Evolutionary conservation across 2,797 vertebrate species (phyloP), one percentile per base, ranked within the genome.

Genomic region (Cyprinella venusta): DNA sequence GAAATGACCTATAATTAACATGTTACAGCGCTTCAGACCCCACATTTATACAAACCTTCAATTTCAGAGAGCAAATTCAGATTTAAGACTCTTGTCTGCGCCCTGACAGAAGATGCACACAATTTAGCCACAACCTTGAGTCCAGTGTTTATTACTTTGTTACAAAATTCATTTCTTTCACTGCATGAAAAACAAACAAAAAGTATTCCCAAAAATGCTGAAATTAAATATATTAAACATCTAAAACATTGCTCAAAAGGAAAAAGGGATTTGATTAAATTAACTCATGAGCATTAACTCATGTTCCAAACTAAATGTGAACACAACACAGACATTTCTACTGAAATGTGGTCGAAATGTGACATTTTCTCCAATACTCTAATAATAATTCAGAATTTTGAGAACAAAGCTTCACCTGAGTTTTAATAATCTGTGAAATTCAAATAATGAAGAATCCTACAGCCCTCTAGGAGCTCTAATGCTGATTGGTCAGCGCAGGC

Each of bases 81-180:
- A 30, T 68, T 26, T 74, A 26, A 64, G 59, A n/a, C 6, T 54
- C 21, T 15, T 42, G 45, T 72, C 50, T 38, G 71, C 3, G 0
- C 33, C 50, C 12, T 54, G n/a, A 52, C 59, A 52, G 30, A 74
- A 82, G n/a, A 82, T 26, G n/a, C 45, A 69, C 33, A 69, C 8
- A 42, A 40, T 19, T 76, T 21, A 42, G 8, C 2, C 80, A 76
- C 48, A 45, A 52, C n/a, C 33, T 68, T 36, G 19, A 82, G 21
- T 82, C 81, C 81, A 82, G 81, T 82, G 81, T 82, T 82, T 82
- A 82, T 82, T 82, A 48, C 61, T 59, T 76, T 36, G 81, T 59
- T 24, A 82, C 81, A 82, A 76, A 82, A 82, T 45, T 30, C 12
- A 59, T 45, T 21, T 42, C 71, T 15, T 52, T 76, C 18, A 45